Percentiles rank a stretch among this genome's conserved stretches.
Evolutionary conservation across 2,113 vertebrate genomes (phyloP).

Genomic region (Egretta garzetta): DNA sequence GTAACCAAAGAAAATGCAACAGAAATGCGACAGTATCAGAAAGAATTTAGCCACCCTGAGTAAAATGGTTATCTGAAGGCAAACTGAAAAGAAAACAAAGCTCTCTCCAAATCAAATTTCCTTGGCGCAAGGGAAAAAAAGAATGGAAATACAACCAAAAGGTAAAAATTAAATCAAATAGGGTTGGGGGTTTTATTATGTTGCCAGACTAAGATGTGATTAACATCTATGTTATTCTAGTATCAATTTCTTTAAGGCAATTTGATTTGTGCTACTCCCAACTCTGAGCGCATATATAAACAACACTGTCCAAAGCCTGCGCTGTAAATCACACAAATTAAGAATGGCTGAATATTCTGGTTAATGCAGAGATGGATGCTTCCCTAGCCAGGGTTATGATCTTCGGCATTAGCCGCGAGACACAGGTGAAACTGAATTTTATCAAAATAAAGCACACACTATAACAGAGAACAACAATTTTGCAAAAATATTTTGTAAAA

Average conservation of each 20-base stretch:
- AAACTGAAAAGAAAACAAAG: background rate
- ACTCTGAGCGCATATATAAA: background rate
- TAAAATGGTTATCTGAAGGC: background rate
- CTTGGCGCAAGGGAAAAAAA: fast-evolving
- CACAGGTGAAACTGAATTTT: background rate
- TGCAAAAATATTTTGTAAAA: background rate
- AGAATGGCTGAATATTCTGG: background rate
- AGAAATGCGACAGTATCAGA: background rate
- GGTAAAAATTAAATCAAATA: background rate
- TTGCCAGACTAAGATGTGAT: background rate
- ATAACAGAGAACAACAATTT: fast-evolving
- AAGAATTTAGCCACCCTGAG: background rate
- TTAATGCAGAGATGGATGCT: background rate
- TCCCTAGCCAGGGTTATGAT: background rate
- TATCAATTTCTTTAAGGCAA: background rate
- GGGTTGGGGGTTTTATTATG: background rate
- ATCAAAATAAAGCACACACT: background rate
- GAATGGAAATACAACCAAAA: background rate
- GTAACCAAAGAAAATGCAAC: background rate
- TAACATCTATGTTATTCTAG: background rate
- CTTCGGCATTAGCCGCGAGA: background rate
- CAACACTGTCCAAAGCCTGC: background rate
- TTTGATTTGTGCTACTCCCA: background rate
- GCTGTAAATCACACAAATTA: background rate
- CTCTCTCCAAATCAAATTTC: background rate